Conservation (phyloP, 2,888 invertebrate genomes). For the Neuroscelio doddi region DNA sequence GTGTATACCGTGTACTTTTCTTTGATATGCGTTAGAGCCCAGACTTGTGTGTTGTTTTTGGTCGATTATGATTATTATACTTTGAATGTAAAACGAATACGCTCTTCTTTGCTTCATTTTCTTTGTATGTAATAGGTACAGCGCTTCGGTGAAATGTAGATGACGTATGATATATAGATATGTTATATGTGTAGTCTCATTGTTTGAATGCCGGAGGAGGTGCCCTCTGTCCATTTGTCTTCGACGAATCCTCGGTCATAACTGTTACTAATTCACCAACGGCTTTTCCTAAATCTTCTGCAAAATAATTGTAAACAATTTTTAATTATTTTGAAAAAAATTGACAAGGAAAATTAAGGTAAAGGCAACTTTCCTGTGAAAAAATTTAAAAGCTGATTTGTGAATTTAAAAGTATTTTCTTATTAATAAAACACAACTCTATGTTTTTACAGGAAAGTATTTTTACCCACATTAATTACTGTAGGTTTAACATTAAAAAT, state of each 20-base stretch:
- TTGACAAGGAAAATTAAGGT: no score
- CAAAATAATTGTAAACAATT: constrained; percentile 51
- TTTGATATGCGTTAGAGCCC: constrained; percentile 70
- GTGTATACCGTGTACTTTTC: constrained; percentile 45
- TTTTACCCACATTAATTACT: no score
- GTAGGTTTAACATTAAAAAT: no score
- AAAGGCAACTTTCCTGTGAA: background rate
- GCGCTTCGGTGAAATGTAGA: constrained; percentile 33
- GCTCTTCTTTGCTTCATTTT: constrained; percentile 13
- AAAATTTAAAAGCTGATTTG: no score
- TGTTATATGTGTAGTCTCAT: constrained; percentile 46
- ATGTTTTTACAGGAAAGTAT: no score
- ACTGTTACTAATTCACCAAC: constrained; percentile 92
- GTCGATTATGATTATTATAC: constrained; percentile 52
- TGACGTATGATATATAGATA: constrained; percentile 20
- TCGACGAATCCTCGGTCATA: constrained; percentile 82
- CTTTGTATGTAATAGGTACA: constrained; percentile 25
- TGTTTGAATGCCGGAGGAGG: constrained; percentile 68
- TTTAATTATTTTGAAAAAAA: background rate
- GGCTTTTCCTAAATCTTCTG: constrained; percentile 89
- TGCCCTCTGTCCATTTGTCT: constrained; percentile 64
- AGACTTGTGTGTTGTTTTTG: constrained; percentile 65
- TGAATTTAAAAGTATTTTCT: no score
- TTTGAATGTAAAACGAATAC: constrained; percentile 43
- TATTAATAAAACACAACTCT: no score